Percentiles rank a stretch among this genome's conserved stretches.
Evolutionary conservation across 1,140 invertebrate genomes (phyloP).

Genomic region (Drosophila kepulauana): DNA sequence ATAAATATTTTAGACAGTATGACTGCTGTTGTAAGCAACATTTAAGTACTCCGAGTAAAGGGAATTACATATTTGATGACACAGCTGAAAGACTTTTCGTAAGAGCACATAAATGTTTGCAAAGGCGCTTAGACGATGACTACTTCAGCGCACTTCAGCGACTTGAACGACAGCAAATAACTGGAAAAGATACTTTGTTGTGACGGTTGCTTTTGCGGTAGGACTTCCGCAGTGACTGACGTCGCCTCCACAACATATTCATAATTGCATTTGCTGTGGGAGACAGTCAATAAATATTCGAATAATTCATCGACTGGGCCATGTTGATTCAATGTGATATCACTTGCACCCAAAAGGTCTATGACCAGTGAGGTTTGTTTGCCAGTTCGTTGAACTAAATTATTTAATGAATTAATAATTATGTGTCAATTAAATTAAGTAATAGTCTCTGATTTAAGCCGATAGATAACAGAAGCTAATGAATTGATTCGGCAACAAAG

Average conservation of each 20-base stretch:
- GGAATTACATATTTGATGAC: neutral
- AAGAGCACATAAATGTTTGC: slow-evolving; percentile 28
- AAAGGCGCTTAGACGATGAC: slow-evolving; percentile 40
- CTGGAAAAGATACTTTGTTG: slow-evolving; percentile 43
- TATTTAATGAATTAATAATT: slow-evolving; percentile 2
- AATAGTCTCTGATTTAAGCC: neutral
- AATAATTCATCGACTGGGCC: slow-evolving; percentile 1
- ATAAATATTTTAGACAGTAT: too few relatives aligned
- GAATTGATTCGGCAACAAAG: neutral
- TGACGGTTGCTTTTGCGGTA: slow-evolving; percentile 11
- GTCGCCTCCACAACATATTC: neutral
- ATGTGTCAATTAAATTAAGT: neutral
- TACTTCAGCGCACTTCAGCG: slow-evolving; percentile 14
- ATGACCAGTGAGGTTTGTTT: neutral
- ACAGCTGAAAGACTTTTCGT: neutral
- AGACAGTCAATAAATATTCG: neutral
- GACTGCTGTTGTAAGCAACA: too few relatives aligned
- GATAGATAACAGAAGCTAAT: slow-evolving; percentile 1
- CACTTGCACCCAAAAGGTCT: neutral
- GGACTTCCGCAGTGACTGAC: slow-evolving; percentile 34
- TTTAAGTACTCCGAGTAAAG: too few relatives aligned
- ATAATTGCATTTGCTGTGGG: slow-evolving; percentile 25
- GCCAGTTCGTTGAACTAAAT: slow-evolving; percentile 18
- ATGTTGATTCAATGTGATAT: neutral
- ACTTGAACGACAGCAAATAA: slow-evolving; percentile 21